A percentile compares a stretch with the other conserved stretches of the same genome.
Evolutionary conservation across 2,113 vertebrate genomes (phyloP).

Genomic region (Guaruba guarouba): DNA sequence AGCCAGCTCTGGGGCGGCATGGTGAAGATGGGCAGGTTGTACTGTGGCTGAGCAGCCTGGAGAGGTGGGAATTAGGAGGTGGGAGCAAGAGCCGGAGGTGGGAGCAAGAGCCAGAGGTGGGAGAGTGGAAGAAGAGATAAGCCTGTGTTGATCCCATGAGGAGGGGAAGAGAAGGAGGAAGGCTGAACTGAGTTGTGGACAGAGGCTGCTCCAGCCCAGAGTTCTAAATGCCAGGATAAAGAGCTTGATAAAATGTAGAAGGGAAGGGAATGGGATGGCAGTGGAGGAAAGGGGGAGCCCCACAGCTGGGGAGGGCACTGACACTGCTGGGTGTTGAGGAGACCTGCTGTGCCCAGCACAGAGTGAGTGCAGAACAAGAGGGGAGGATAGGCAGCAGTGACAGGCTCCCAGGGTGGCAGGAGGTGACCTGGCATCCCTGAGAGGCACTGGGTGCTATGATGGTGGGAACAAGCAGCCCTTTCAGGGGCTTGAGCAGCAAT

Average conservation of each 20-base stretch:
- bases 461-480: background rate
- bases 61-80: background rate
- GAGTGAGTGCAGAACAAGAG: background rate
- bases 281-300: background rate
- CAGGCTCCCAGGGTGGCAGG: background rate
- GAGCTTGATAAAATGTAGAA: background rate
- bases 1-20: background rate
- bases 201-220: background rate
- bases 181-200: background rate
- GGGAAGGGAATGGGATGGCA: background rate
- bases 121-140: background rate
- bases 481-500: background rate
- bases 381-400: background rate
- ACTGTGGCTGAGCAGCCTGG: rapidly evolving
- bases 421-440: background rate
- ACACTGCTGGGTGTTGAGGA: background rate
- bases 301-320: rapidly evolving
- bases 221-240: background rate
- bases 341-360: background rate
- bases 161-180: background rate
- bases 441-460: rapidly evolving
- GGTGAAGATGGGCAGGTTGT: background rate
- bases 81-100: background rate
- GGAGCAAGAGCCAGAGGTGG: background rate
- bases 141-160: background rate